These are phyloP conservation scores for Diaprepes abbreviatus DNA, from an alignment of 2,888 invertebrate species.

Conservation along the genomic window DNA sequence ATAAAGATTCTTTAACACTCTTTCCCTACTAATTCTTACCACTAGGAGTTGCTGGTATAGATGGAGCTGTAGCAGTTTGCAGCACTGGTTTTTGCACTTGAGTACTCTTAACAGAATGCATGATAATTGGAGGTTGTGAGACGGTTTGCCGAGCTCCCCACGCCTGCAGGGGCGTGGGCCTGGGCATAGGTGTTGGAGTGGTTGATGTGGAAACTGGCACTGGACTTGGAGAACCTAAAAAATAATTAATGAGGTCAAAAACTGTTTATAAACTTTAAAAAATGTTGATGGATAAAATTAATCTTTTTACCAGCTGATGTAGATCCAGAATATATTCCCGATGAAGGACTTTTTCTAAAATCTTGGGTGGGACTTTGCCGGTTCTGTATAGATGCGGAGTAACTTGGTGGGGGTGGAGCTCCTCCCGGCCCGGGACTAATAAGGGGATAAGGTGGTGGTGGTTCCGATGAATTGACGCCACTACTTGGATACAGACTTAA, in stretches of 20 bases:
- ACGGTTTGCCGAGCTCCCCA: slow-evolving; percentile 90
- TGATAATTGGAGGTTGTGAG: slow-evolving; percentile 93
- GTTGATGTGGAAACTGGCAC: slow-evolving; percentile 71
- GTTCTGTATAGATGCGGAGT: slow-evolving; percentile 88
- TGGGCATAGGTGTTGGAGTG: slow-evolving; percentile 75
- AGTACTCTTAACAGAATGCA: slow-evolving; percentile 96
- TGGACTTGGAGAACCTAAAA: slow-evolving; percentile 82
- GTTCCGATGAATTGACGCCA: slow-evolving; percentile 73
- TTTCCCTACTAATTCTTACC: too few species aligned
- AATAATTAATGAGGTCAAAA: too few species aligned
- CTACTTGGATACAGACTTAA: slow-evolving; percentile 81
- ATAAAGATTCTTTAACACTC: background rate
- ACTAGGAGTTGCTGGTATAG: slow-evolving; percentile 71
- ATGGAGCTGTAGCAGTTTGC: slow-evolving; percentile 95
- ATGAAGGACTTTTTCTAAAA: slow-evolving; percentile 85
- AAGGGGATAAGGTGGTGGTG: slow-evolving; percentile 74
- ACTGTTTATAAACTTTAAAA: too few species aligned
- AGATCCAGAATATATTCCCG: slow-evolving; percentile 87
- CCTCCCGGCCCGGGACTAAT: slow-evolving; percentile 70
- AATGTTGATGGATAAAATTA: background rate
- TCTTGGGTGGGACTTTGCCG: slow-evolving; percentile 90
- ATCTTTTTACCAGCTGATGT: slow-evolving; percentile 73
- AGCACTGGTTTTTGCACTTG: slow-evolving; percentile 95
- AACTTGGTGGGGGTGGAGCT: slow-evolving; percentile 86
- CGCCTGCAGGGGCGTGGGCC: slow-evolving; percentile 86